Evolutionary conservation across 2,797 vertebrate genomes (phyloP), one percentile per base, ranked within the genome.

Genomic region (Rhyacichthys aspro): DNA sequence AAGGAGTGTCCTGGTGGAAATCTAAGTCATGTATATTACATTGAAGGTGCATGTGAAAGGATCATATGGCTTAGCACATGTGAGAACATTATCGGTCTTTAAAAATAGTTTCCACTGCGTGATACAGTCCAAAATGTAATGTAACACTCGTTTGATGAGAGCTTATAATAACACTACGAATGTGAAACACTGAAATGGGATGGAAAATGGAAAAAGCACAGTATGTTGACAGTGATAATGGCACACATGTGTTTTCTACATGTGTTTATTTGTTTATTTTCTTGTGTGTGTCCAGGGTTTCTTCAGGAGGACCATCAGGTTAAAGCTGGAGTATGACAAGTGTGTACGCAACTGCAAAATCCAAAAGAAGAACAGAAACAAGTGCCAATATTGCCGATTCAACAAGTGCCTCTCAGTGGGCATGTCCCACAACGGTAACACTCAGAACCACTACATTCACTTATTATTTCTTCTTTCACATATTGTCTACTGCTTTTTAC

Each of bases 381-480:
- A 98, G 90, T 98, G 97, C 89, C 97, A 98, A 55, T 95, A 94
- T 78, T 98, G 97, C 81, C 94, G 96, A 36, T 98, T 98, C 75
- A 94, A 94, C 76, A 98, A 98, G 93, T 98, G 97, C 91, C 94
- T 98, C 17, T 92, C 94, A 0, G 95, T 94, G 37, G 97, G 97
- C 79, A 98, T 98, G 97, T 98, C 97, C 62, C 96, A 98, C 89
- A 98, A 96, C 0, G 96, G 97, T 98, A 88, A 93, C 91, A 6
- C 23, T 7, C 11, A 8, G 48, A 33, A 36, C 38, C 14, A 1
- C 5, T 1, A 15, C 37, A 37, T 4, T 28, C 4, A 28, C 2
- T n/a, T 5, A 28, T 2, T 28, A 28, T 28, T 28, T 28, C 4
- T 28, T 28, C 23, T 28, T 28, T 6, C 23, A 28, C 7, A 5